Conservation (phyloP, 2,888 invertebrate species). For the Netelia melanura region DNA sequence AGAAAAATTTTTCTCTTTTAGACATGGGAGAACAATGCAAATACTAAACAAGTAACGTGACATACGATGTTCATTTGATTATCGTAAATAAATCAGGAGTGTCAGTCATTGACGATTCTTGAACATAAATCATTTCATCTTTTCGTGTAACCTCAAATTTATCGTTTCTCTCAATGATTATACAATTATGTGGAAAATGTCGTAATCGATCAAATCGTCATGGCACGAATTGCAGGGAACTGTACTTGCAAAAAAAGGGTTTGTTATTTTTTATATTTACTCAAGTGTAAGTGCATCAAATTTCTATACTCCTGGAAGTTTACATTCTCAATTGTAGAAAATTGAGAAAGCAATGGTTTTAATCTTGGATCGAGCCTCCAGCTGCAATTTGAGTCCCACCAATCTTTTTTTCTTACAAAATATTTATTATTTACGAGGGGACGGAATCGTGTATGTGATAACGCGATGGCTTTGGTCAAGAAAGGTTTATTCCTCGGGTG, state of each 20-base stretch:
- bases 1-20: neutral
- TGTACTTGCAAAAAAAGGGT: slow-evolving; percentile 73
- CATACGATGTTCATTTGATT: neutral
- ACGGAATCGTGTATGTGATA: slow-evolving; percentile 31
- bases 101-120: neutral
- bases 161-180: neutral
- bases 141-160: slow-evolving; percentile 6
- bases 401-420: neutral
- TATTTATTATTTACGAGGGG: slow-evolving; percentile 32
- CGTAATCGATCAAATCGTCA: slow-evolving; percentile 44
- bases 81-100: neutral
- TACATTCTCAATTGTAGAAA: neutral
- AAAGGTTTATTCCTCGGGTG: slow-evolving; percentile 15
- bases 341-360: neutral
- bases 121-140: too few relatives aligned
- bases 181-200: slow-evolving; percentile 17
- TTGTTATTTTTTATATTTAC: slow-evolving; percentile 19
- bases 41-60: neutral
- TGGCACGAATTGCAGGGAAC: slow-evolving; percentile 71
- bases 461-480: slow-evolving; percentile 43
- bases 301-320: neutral
- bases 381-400: neutral
- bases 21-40: neutral
- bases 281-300: neutral
- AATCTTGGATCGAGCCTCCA: slow-evolving; percentile 55